Evolutionary conservation across 1,140 invertebrate genomes (phyloP).

Genomic region (Drosophila novamexicana): DNA sequence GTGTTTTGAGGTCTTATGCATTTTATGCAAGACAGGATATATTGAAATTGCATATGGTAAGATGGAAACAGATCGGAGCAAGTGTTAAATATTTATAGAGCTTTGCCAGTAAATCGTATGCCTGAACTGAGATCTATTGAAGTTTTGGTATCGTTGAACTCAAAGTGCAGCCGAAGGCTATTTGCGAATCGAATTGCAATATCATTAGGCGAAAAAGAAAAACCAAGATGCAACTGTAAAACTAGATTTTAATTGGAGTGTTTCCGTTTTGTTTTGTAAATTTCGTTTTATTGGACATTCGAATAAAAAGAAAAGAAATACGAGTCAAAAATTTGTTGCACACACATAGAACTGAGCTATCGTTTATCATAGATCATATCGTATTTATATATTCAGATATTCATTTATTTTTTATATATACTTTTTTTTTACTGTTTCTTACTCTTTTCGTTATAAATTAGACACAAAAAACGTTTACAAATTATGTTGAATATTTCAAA

Average conservation of each 20-base stretch:
- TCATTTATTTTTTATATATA: constrained; percentile 44
- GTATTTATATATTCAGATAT: constrained; percentile 31
- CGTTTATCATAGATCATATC: constrained; percentile 3
- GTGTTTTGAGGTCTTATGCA: constrained; percentile 62
- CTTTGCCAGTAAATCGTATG: constrained; percentile 4
- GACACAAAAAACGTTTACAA: constrained; percentile 76
- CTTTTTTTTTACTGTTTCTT: constrained; percentile 38
- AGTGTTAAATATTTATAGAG: constrained; percentile 49
- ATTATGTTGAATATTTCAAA: constrained; percentile 60
- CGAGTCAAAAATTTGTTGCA: background rate
- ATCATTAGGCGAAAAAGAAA: constrained; percentile 2
- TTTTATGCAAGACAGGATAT: constrained; percentile 66
- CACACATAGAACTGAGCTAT: background rate
- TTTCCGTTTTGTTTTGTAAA: background rate
- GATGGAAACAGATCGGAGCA: constrained; percentile 16
- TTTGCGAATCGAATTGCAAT: background rate
- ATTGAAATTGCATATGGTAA: constrained; percentile 51
- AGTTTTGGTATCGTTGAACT: constrained; percentile 51
- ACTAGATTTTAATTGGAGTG: background rate
- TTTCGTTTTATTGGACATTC: constrained; percentile 5
- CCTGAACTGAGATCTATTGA: background rate
- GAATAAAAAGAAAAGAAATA: background rate
- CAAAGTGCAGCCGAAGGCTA: constrained; percentile 32
- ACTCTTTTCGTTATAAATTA: constrained; percentile 65
- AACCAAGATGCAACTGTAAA: constrained; percentile 9